Evolutionary conservation across 1,140 invertebrate species (phyloP), one percentile per base, ranked within the genome.

Genomic region (Hycleus phaleratus): DNA sequence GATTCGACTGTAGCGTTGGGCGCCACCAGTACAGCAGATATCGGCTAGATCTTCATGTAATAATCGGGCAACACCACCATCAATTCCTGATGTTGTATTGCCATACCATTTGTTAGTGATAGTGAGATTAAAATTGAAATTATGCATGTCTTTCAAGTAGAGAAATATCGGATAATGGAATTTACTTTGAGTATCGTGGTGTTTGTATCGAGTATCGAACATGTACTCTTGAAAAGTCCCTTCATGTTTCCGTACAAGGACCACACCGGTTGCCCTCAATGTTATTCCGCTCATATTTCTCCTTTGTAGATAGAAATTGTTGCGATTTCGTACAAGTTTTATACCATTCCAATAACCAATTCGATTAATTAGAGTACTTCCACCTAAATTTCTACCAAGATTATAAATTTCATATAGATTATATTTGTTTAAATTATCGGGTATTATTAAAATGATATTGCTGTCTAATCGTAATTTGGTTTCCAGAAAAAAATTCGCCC

Each of bases 41-140:
- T 66, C 64, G 39, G 56, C 46, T 42, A 25, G 26, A 26, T 60
- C 49, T 18, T 62, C 60, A 38, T 59, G 49, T 8, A 66, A 32
- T 12, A 58, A 40, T 52, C 58, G 56, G n/a, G 54, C 59, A 3
- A 68, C 26, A 8, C 67, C 67, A 10, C 49, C 63, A 32, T 63
- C 62, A 38, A 60, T 58, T 5, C 67, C 67, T 26, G 57, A 61
- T 9, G 58, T 56, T 6, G 46, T 60, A 50, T 66, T 66, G 1
- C 67, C 67, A 26, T 62, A 68, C 65, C 65, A 68, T 24, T 45
- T 53, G 9, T 53, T 11, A 18, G 44, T 42, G 26, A 53, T 46
- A 8, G 44, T 26, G 44, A 7, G 26, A 25, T 38, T 12, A 46
- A 44, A 53, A 42, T 42, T 38, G 12, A 53, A 53, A 45, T 53